Conservation (phyloP, 2,888 invertebrate species). For the Amblyjoppa proteus region DNA sequence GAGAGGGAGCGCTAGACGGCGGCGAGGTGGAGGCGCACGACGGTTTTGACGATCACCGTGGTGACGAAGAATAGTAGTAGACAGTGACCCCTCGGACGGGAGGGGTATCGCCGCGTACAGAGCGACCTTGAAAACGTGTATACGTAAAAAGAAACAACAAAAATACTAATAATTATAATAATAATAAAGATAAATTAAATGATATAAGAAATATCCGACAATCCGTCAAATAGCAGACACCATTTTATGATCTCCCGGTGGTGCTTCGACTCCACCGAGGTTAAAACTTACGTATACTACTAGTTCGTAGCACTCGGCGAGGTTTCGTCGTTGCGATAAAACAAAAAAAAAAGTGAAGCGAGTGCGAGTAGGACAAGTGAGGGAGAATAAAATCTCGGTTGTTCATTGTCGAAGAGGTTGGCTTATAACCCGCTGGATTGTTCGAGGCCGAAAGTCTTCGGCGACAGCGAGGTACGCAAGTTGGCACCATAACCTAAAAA, state of each 20-base stretch:
- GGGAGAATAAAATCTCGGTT: background rate
- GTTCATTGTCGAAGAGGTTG: slow-evolving; percentile 1
- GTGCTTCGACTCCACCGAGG: slow-evolving; percentile 56
- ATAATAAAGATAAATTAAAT: slow-evolving; percentile 31
- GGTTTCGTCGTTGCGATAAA: background rate
- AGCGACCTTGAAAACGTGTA: slow-evolving; percentile 74
- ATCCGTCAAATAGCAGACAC: slow-evolving; percentile 79
- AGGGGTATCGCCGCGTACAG: slow-evolving; percentile 70
- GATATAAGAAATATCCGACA: slow-evolving; percentile 79
- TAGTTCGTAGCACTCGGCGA: slow-evolving; percentile 8
- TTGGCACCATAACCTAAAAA: slow-evolving; percentile 58
- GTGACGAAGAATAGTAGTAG: slow-evolving; percentile 65
- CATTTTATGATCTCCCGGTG: slow-evolving; percentile 68
- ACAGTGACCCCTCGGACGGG: slow-evolving; percentile 70
- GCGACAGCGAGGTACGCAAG: background rate
- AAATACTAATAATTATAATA: slow-evolving; percentile 44
- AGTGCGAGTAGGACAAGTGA: background rate
- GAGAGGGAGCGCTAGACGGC: slow-evolving; percentile 43
- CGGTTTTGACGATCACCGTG: slow-evolving; percentile 66
- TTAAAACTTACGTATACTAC: slow-evolving; percentile 62
- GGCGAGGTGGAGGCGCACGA: slow-evolving; percentile 51
- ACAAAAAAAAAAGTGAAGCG: background rate
- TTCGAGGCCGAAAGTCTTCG: background rate
- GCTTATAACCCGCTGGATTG: slow-evolving; percentile 5
- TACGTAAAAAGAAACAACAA: slow-evolving; percentile 68